These are phyloP conservation scores for human (Homo sapiens) DNA, from an alignment of 2,113 vertebrate genomes.

Conservation along the genomic window GRCh38 chr5:62078001-62078500, in stretches of 20 bases:
- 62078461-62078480: not conserved
- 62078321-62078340: not conserved
- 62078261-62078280: too few relatives aligned
- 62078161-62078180: not conserved
- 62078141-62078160: not conserved
- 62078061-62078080: not conserved
- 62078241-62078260: not conserved
- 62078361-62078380: not conserved
- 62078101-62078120: not conserved
- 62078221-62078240: not conserved
- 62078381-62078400: not conserved
- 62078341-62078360: not conserved
- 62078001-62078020: too few relatives aligned
- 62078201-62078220: not conserved
- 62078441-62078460: not conserved
- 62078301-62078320: not conserved
- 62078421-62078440: not conserved
- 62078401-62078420: not conserved
- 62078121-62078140: not conserved
- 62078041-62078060: not conserved
- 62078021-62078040: not conserved
- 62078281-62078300: not conserved
- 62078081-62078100: not conserved
- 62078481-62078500: not conserved
- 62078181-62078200: not conserved